Conservation (phyloP, 2,888 invertebrate species). For the Neoaliturus tenellus region DNA sequence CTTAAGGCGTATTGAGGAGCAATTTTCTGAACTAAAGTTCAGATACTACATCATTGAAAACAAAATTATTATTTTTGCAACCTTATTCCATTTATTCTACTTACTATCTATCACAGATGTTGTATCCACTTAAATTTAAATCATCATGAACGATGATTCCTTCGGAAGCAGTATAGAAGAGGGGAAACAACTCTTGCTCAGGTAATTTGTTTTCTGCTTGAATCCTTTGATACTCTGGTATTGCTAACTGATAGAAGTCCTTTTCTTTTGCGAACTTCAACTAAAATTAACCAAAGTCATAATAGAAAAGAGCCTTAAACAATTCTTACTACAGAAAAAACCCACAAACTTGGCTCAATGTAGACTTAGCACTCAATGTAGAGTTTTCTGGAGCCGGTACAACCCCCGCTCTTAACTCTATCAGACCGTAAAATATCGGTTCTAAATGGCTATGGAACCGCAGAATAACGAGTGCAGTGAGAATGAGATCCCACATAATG, state of each 20-base stretch:
- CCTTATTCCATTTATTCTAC: too few relatives aligned
- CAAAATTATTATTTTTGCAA: too few relatives aligned
- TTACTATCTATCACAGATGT: background rate
- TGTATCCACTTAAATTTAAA: background rate
- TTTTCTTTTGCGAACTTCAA: conserved; percentile 2
- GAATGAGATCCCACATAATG: too few relatives aligned
- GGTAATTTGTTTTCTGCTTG: background rate
- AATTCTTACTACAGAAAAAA: background rate
- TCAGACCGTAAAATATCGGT: background rate
- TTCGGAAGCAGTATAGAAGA: background rate
- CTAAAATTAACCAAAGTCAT: background rate
- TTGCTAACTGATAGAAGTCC: background rate
- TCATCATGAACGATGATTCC: background rate
- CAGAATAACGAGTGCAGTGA: too few relatives aligned
- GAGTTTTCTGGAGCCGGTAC: background rate
- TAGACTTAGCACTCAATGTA: background rate
- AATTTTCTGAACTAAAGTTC: too few relatives aligned
- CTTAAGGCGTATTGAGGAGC: too few relatives aligned
- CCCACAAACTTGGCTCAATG: background rate
- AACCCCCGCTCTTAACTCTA: too few relatives aligned
- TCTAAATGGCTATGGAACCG: too few relatives aligned
- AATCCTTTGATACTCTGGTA: background rate
- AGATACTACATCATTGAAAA: too few relatives aligned
- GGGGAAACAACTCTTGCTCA: background rate
- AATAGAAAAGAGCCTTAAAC: background rate